Evolutionary conservation across 2,113 vertebrate genomes (phyloP).

Genomic region (Capreolus pygargus): DNA sequence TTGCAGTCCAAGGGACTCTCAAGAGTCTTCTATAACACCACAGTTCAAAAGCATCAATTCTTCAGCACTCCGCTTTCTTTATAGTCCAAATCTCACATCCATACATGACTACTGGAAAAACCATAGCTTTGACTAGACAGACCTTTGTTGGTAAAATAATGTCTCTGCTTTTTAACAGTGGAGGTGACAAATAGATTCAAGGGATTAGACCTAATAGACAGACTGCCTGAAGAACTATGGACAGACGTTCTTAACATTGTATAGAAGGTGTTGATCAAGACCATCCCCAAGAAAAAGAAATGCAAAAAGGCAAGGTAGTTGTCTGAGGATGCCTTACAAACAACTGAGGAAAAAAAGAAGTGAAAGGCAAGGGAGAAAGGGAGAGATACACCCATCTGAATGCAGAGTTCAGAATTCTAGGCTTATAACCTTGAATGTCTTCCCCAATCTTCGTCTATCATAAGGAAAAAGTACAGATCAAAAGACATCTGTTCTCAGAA

Average conservation of each 20-base stretch:
- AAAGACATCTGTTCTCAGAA: slow-evolving; percentile 21
- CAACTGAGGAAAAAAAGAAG: background rate
- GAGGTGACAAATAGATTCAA: background rate
- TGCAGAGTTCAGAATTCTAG: background rate
- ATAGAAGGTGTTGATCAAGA: background rate
- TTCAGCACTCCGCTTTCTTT: background rate
- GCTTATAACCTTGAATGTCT: background rate
- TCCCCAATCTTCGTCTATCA: background rate
- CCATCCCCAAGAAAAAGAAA: background rate
- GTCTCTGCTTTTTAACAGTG: background rate
- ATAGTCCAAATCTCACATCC: background rate
- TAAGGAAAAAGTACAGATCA: background rate
- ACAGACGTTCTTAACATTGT: background rate
- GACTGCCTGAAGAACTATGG: background rate
- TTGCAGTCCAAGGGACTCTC: background rate
- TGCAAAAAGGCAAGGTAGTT: background rate
- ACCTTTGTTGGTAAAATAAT: background rate
- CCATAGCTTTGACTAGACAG: background rate
- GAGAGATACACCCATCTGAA: background rate
- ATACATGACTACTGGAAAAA: background rate
- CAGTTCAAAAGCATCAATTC: background rate
- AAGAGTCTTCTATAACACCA: background rate
- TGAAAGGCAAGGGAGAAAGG: background rate
- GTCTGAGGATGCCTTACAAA: background rate
- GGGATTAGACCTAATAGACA: background rate